Evolutionary conservation across 2,888 invertebrate species (phyloP), one percentile per base, ranked within the genome.

Genomic region (Arrhopalites spinosus): DNA sequence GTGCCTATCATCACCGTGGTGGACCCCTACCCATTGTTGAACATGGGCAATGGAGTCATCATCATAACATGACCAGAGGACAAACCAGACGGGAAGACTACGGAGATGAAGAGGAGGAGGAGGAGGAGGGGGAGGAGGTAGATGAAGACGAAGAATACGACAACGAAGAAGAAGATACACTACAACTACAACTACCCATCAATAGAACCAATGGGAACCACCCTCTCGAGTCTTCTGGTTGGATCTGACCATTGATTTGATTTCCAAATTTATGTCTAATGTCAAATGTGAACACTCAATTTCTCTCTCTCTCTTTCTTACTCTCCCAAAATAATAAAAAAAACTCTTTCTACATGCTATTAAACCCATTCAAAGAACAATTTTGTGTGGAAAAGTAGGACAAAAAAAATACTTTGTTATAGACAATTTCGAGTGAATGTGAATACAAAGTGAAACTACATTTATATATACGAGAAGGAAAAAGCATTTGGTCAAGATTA

Each of bases 191-290:
- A 56, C 23, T 63, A 2, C 13, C 30, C n/a, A 47, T 47, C 15
- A 53, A 27, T 13, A 27, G 17, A 20, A 56, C 56, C 20, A 70
- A 11, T 17, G 30, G 50, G 25, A 59, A 59, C 25, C 20, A 36
- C 17, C 59, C n/a, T 5, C 53, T 73, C 3, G 73, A 73, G 30
- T 67, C 73, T 30, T 53, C 73, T 29, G 73, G 73, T 15, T 73
- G 73, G 73, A 73, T 73, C 50, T 73, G 73, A 73, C 53, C 67
- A 17, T 67, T 20, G 59, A 43, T 68, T 50, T 67, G 23, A 45
- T 30, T 30, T 36, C 29, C n/a, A 47, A 17, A 47, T 7, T 17
- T 45, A 47, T 47, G n/a, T 2, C 13, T 47, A 47, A 17, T 8
- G 11, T 7, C 36, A 36, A n/a, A n/a, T n/a, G n/a, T n/a, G n/a